Evolutionary conservation across 1,140 invertebrate genomes (phyloP).

Genomic region (Batillaria attramentaria): DNA sequence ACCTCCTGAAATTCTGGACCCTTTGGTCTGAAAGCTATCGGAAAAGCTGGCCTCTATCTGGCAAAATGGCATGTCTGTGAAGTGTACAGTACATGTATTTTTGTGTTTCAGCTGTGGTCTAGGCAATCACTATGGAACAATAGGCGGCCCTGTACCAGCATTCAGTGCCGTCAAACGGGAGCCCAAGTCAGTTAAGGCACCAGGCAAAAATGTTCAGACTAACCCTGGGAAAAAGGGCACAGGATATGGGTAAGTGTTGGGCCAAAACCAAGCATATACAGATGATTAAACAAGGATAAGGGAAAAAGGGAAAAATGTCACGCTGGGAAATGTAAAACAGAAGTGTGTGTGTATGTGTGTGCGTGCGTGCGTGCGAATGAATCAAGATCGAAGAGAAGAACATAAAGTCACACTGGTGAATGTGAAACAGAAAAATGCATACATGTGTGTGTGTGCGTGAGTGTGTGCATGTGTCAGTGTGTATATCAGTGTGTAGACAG

Average conservation of each 20-base stretch:
- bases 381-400: too few relatives aligned
- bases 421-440: too few relatives aligned
- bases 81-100: too few relatives aligned
- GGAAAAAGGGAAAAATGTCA: neutral
- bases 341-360: neutral
- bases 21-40: too few relatives aligned
- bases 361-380: neutral
- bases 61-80: too few relatives aligned
- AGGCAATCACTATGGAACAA: constrained; percentile 70
- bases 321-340: neutral
- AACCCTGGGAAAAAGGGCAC: constrained; percentile 72
- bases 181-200: constrained; percentile 49
- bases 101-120: constrained; percentile 64
- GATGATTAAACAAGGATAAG: neutral
- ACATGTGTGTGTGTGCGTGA: neutral
- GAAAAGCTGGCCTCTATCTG: too few relatives aligned
- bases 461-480: neutral
- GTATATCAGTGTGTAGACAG: neutral
- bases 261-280: neutral
- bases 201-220: constrained; percentile 69
- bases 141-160: constrained; percentile 63
- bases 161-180: constrained; percentile 60
- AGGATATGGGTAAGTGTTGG: constrained; percentile 68
- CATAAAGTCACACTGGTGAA: too few relatives aligned
- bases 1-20: too few relatives aligned